phyloP scores from a whole-genome alignment of 1,140 invertebrate species.

The Drosophila watanabei region DNA sequence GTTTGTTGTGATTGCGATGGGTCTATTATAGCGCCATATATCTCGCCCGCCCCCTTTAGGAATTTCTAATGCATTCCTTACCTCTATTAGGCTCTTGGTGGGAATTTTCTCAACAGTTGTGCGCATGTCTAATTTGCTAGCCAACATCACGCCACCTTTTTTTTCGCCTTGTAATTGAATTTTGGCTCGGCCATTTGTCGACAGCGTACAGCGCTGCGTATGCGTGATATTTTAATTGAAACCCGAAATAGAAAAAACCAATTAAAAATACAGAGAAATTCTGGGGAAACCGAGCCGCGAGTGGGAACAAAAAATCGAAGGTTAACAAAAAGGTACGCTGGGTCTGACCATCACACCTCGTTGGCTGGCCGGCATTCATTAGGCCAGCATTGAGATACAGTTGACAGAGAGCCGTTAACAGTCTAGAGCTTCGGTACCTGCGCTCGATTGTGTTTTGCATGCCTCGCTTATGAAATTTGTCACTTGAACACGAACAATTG shows the following conservation, averaged over 20 bases:
- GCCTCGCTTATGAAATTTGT: conserved; percentile 46
- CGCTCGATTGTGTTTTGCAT: conserved; percentile 29
- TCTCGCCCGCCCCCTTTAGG: neutral
- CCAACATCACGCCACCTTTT: conserved; percentile 71
- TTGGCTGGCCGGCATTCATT: conserved; percentile 1
- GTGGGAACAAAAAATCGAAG: conserved; percentile 9
- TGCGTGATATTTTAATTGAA: conserved; percentile 64
- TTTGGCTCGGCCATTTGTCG: conserved; percentile 12
- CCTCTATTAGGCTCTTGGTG: conserved; percentile 8
- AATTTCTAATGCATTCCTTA: conserved; percentile 29
- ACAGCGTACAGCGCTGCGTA: conserved; percentile 39
- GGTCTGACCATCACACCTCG: conserved; percentile 29
- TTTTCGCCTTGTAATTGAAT: conserved; percentile 22
- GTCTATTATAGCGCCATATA: conserved; percentile 3
- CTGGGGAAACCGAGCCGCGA: neutral
- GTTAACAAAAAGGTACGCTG: neutral
- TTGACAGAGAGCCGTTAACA: conserved; percentile 25
- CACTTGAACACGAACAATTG: conserved; percentile 60
- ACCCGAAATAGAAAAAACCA: conserved; percentile 44
- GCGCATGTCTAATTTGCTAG: conserved; percentile 49
- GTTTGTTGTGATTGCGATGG: conserved; percentile 11
- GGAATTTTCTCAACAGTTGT: conserved; percentile 24
- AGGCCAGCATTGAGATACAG: conserved; percentile 27
- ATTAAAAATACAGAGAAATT: conserved; percentile 32
- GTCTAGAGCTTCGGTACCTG: neutral